Base-by-base conservation (phyloP, 2,797 vertebrate genomes). In the Peromyscus nudipes region DNA sequence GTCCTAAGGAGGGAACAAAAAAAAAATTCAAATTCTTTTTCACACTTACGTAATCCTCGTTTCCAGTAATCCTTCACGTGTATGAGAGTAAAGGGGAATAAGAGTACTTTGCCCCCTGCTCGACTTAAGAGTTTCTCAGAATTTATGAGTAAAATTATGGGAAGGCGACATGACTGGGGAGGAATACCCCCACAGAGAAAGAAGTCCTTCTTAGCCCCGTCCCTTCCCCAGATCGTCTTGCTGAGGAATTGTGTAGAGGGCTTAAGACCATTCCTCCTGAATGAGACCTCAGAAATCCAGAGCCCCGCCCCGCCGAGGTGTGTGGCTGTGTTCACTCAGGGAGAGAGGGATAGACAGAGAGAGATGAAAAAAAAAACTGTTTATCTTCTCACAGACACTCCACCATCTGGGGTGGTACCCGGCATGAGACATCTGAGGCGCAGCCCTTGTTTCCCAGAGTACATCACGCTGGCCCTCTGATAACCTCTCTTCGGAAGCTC, bases 381-480 rank as follows among this genome's bases (percentile, higher is more conserved):
- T 92, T 21, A 14, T 75, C 25, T 75, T 95, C 83, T 85, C 37
- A n/a, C 91, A 98, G 83, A 76, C 89, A 97, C 75, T 29, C 27
- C 0, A 0, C 82, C 83, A 40, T 6, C 29, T 37, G 84, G 84
- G 76, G 21, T 2, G 29, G 21, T 13, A 19, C 67, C 85, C 2
- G 8, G 25, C 67, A 0, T 7, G 67, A 40, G 67, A 71, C 65
- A 46, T 10, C 94, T 85, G 90, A 96, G 80, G 57, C 93, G 43
- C 13, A 46, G 37, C 0, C 21, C 87, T 94, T 84, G 27, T 17
- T 14, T 88, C 82, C 19, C 82, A 91, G 76, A 75, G 25, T 83
- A 31, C 49, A 21, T 73, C 19, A 73, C 92, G 89, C 67, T 84
- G 0, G 79, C 46, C 86, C 64, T 80, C 93, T 52, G 71, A 69